phyloP scores from a whole-genome alignment of 2,113 vertebrate species.

The Dendrocopos noguchii region DNA sequence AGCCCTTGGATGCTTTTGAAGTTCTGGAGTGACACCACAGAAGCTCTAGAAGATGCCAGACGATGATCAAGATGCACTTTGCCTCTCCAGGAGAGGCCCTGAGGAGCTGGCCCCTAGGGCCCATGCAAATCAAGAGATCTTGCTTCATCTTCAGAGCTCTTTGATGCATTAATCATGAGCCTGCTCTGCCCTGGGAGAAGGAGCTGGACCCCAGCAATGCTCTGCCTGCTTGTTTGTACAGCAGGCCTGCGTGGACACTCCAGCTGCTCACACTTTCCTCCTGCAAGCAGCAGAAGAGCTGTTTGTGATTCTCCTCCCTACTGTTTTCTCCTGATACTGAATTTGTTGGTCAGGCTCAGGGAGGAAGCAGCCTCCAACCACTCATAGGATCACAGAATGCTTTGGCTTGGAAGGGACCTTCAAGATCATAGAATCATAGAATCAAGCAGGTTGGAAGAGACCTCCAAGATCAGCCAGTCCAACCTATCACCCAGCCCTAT shows the following conservation, averaged over 20 bases:
- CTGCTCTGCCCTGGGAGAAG: neutral
- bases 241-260: neutral
- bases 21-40: neutral
- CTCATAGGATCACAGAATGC: no score
- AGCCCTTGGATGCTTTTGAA: neutral
- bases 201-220: neutral
- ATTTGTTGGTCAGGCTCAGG: neutral
- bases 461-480: no score
- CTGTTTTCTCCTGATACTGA: neutral
- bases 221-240: constrained; percentile 33
- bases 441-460: no score
- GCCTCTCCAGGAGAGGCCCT: neutral
- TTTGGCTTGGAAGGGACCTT: no score
- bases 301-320: neutral
- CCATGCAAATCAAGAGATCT: neutral
- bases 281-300: neutral
- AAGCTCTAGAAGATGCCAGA: neutral
- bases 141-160: neutral
- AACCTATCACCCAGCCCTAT: no score
- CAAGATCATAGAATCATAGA: no score
- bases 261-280: constrained; percentile 9
- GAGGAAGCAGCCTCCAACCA: constrained; percentile 1
- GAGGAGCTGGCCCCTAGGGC: no score
- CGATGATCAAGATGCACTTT: neutral
- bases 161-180: neutral